A percentile compares a stretch with the other conserved stretches of the same genome.
These are phyloP conservation scores for Ficedula albicollis DNA, from an alignment of 2,797 vertebrate species.

Conservation along the genomic window DNA sequence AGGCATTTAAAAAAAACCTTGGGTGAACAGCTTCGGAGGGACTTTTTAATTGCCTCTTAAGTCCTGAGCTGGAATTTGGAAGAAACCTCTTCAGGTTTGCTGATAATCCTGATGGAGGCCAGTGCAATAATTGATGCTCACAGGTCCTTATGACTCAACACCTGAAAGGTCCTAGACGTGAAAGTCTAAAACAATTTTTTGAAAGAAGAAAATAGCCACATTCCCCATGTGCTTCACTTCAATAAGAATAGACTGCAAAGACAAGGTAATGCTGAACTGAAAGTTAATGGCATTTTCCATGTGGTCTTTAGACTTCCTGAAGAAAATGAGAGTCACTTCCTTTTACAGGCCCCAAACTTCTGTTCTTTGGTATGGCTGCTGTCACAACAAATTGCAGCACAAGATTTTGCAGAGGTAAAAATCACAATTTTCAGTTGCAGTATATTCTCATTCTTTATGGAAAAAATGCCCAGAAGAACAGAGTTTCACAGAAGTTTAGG, in stretches of 20 bases:
- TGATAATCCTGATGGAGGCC: not conserved
- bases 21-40: not conserved
- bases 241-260: not conserved
- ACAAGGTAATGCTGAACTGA: not conserved
- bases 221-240: not conserved
- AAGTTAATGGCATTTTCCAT: not conserved
- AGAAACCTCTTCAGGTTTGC: not conserved
- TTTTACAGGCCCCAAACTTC: not conserved
- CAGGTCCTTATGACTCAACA: not conserved
- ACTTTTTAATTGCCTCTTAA: not conserved
- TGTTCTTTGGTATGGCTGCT: not conserved
- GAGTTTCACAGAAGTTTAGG: not conserved
- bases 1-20: not conserved
- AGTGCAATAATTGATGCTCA: not conserved
- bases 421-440: not conserved
- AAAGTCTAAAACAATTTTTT: not conserved
- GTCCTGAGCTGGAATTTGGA: not conserved
- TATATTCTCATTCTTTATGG: not conserved
- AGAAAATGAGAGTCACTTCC: not conserved
- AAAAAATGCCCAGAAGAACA: not conserved
- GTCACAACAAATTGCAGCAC: not conserved
- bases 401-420: not conserved
- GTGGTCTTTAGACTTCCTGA: not conserved
- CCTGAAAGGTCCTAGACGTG: not conserved
- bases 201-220: not conserved